Evolutionary conservation across 1,140 invertebrate genomes (phyloP), one percentile per base, ranked within the genome.

Genomic region (Maniola jurtina): DNA sequence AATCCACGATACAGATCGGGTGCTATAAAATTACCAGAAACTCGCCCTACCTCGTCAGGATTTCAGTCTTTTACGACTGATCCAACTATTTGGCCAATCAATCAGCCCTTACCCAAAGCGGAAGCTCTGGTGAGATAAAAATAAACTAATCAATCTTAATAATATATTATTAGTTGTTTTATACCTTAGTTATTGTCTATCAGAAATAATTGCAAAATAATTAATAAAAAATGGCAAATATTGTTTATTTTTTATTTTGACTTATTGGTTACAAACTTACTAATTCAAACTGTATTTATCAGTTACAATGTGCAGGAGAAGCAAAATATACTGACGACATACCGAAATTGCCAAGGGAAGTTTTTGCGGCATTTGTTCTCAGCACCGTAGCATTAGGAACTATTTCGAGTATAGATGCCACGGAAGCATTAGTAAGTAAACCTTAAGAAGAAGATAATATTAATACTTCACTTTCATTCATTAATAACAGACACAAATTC

Each of bases 321-420:
- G 93, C 92, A 5, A 80, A 92, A 62, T 96, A 95, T 71, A 80
- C 93, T 35, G 94, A 95, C 72, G 95, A 96, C 76, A 77, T 94
- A 11, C 85, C 92, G 13, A 85, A 91, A 1, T 75, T 91, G 1
- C 78, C 89, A 0, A 84, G 92, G 16, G 92, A 95, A 82, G 86
- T 95, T 1, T 93, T 92, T 77, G 95, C 93, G 61, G 94, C 93
- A 6, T 93, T 95, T 66, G 94, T 95, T 0, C 87, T 93, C 0
- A 87, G 93, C 11, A 92, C 92, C 50, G 91, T 93, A 47, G 89
- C 91, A 7, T 92, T 84, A 25, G 93, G 93, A 47, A 92, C 86
- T 64, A 92, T 95, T 34, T 93, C 48, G 13, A 45, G 42, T n/a
- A 45, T 95, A 57, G 94, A 95, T 77, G 75, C 94, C 11, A 73